phyloP scores from a whole-genome alignment of 2,888 invertebrate species.

The Cacoxenus indagator region DNA sequence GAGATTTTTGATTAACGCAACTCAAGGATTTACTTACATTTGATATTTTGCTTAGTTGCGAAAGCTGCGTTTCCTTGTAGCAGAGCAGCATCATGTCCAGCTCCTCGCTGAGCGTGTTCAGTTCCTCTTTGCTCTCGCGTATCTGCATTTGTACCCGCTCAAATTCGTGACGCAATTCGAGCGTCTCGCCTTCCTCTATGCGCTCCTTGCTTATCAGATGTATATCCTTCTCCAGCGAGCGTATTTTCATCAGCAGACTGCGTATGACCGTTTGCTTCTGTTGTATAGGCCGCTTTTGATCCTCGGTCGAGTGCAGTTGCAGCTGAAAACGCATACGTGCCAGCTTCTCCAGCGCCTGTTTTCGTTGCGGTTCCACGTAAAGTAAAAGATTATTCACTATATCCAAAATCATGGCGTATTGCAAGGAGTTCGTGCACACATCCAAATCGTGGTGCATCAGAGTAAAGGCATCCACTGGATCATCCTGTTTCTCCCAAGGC shows the following conservation, averaged over 20 bases:
- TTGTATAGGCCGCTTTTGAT: constrained; percentile 92
- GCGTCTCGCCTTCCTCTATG: constrained; percentile 77
- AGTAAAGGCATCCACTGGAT: constrained; percentile 96
- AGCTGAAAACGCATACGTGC: constrained; percentile 95
- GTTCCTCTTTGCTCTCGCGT: constrained; percentile 89
- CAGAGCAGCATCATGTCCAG: constrained; percentile 95
- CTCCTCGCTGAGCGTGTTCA: constrained; percentile 91
- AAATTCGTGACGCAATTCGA: constrained; percentile 77
- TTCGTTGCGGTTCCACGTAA: constrained; percentile 95
- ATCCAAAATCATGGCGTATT: constrained; percentile 97
- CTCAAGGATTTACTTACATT: constrained; percentile 72
- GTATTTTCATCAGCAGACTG: constrained; percentile 83
- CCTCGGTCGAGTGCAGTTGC: constrained; percentile 90
- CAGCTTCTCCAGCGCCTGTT: constrained; percentile 86
- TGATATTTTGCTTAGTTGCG: constrained; percentile 74
- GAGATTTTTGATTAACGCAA: no score
- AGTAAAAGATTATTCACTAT: constrained; percentile 97
- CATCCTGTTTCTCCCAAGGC: constrained; percentile 85
- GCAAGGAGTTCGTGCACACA: constrained; percentile 94
- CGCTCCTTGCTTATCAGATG: constrained; percentile 87
- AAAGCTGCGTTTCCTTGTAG: constrained; percentile 84
- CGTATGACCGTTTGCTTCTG: constrained; percentile 86
- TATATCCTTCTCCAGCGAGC: constrained; percentile 90
- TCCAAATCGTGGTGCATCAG: constrained; percentile 98
- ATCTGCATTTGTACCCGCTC: constrained; percentile 79